These are phyloP conservation scores for Glandiceps talaboti DNA, from an alignment of 53 echinoderm and acorn worm genomes.

Conservation along the genomic window DNA sequence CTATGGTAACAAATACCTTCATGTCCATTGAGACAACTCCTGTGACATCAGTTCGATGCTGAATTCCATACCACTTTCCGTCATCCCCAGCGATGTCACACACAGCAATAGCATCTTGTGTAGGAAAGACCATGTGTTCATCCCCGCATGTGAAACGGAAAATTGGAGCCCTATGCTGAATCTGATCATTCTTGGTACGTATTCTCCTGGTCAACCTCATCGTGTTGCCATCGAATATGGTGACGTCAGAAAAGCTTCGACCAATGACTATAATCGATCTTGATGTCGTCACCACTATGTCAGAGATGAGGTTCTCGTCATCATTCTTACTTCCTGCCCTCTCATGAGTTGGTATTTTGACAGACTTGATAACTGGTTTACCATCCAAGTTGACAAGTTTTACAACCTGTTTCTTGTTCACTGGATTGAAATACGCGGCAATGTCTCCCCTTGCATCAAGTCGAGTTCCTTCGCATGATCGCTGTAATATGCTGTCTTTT, in stretches of 20 bases:
- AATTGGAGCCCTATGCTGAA: background rate
- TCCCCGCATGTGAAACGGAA: background rate
- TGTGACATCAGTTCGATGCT: background rate
- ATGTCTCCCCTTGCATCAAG: background rate
- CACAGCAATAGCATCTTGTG: background rate
- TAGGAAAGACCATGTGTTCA: background rate
- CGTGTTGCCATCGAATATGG: background rate
- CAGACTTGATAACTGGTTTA: background rate
- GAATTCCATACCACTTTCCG: background rate
- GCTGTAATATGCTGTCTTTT: background rate
- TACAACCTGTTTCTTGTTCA: background rate
- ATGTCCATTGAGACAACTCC: background rate
- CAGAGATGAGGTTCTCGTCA: background rate
- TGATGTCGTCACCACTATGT: background rate
- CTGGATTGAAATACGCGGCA: background rate
- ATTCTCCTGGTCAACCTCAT: background rate
- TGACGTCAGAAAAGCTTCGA: background rate
- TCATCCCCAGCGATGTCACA: background rate
- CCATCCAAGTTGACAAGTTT: background rate
- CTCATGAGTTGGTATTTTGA: background rate
- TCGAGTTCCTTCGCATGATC: background rate
- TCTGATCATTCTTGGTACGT: background rate
- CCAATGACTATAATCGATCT: background rate
- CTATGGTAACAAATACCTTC: background rate
- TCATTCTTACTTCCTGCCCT: background rate